Conservation (phyloP, 2,113 vertebrate species). For the Echinops telfairi region DNA sequence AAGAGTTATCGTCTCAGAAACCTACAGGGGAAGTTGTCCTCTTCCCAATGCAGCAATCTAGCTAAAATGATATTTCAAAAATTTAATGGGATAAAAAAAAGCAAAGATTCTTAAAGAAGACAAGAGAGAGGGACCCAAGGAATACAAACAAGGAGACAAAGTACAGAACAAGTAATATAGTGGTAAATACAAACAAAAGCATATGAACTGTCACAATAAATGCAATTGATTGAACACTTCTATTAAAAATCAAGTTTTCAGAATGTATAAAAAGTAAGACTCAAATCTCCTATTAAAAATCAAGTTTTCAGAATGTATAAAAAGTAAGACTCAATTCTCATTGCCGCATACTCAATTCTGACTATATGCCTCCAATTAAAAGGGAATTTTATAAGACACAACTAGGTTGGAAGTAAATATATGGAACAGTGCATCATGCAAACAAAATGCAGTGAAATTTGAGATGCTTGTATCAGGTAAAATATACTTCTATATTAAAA, state of each 20-base stretch:
- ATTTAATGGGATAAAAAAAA: background rate
- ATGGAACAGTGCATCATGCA: background rate
- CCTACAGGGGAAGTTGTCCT: background rate
- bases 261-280: background rate
- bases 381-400: background rate
- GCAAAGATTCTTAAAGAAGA: background rate
- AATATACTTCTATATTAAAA: background rate
- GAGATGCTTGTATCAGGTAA: background rate
- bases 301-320: background rate
- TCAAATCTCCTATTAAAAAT: background rate
- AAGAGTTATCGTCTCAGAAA: no score
- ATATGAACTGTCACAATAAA: background rate
- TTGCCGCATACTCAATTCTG: no score
- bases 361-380: background rate
- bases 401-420: background rate
- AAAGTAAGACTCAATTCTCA: no score
- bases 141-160: background rate
- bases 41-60: background rate
- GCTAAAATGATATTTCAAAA: background rate
- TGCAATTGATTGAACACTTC: background rate
- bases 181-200: background rate
- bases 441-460: background rate
- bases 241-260: background rate
- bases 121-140: background rate
- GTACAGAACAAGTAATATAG: background rate